Conservation (phyloP, 2,888 invertebrate genomes). For the Gasteruption jaculator region DNA sequence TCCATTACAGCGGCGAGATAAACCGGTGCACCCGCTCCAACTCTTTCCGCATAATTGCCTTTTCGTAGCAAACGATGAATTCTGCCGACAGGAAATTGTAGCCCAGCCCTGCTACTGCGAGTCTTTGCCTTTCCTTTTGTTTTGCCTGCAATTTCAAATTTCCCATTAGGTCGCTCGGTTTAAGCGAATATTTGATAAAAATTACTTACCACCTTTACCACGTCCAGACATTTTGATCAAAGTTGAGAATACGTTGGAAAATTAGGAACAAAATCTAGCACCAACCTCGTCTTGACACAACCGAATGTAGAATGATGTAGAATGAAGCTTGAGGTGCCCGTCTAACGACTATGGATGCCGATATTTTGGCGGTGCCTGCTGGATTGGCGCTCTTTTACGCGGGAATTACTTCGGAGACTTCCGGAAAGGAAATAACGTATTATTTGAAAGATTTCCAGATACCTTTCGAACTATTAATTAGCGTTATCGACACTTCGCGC, state of each 20-base stretch:
- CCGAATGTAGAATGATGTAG: slow-evolving; percentile 26
- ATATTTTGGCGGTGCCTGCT: slow-evolving; percentile 36
- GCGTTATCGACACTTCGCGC: too few species aligned
- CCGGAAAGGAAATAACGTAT: too few species aligned
- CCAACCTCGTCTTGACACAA: slow-evolving; percentile 14
- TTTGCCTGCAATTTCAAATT: slow-evolving; percentile 29
- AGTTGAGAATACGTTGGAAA: not conserved
- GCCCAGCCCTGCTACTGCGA: slow-evolving; percentile 55
- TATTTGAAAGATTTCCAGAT: too few species aligned
- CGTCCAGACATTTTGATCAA: slow-evolving; percentile 35
- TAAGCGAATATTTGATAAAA: not conserved
- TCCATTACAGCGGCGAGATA: slow-evolving; percentile 60
- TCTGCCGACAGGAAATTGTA: slow-evolving; percentile 58
- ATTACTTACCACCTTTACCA: slow-evolving; percentile 38
- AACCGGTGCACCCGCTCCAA: slow-evolving; percentile 57
- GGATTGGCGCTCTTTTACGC: slow-evolving; percentile 34
- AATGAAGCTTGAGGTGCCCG: slow-evolving; percentile 18
- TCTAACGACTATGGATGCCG: slow-evolving; percentile 30
- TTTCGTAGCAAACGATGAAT: slow-evolving; percentile 58
- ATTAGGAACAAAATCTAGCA: slow-evolving; percentile 5
- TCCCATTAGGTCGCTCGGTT: not conserved
- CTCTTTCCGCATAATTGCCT: slow-evolving; percentile 60
- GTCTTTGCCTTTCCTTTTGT: slow-evolving; percentile 44
- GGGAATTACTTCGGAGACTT: too few species aligned
- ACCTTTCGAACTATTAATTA: too few species aligned